Conservation (phyloP, 2,113 vertebrate species). For the Abramis brama region DNA sequence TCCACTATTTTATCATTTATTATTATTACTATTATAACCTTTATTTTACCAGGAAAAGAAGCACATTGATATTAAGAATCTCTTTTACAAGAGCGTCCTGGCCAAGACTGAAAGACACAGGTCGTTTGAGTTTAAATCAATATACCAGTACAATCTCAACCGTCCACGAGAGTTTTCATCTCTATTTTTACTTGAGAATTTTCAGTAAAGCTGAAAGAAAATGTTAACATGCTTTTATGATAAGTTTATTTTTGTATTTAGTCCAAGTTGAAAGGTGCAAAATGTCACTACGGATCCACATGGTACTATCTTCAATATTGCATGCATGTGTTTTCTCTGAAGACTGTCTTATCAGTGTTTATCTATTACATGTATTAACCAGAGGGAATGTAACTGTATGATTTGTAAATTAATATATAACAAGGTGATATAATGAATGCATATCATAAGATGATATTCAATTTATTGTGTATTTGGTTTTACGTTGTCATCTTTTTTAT, state of each 20-base stretch:
- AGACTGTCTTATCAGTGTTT: background rate
- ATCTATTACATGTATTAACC: background rate
- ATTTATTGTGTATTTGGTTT: too few relatives aligned
- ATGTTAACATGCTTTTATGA: background rate
- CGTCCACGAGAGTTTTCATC: background rate
- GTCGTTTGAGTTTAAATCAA: too few relatives aligned
- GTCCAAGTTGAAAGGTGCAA: background rate
- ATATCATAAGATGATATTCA: too few relatives aligned
- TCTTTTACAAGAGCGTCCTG: too few relatives aligned
- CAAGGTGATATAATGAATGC: background rate
- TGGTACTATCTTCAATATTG: background rate
- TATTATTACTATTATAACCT: too few relatives aligned
- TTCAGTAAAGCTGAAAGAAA: background rate
- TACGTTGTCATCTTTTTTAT: background rate
- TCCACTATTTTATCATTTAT: background rate
- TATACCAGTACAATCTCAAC: background rate
- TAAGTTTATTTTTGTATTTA: background rate
- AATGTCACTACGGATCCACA: background rate
- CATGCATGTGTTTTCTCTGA: background rate
- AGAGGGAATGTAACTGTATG: background rate
- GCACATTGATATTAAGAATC: too few relatives aligned
- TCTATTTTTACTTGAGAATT: background rate
- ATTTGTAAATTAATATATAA: background rate
- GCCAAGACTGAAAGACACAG: too few relatives aligned
- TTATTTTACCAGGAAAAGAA: too few relatives aligned